Conservation (phyloP, 2,113 vertebrate genomes). For the Suricata suricatta region DNA sequence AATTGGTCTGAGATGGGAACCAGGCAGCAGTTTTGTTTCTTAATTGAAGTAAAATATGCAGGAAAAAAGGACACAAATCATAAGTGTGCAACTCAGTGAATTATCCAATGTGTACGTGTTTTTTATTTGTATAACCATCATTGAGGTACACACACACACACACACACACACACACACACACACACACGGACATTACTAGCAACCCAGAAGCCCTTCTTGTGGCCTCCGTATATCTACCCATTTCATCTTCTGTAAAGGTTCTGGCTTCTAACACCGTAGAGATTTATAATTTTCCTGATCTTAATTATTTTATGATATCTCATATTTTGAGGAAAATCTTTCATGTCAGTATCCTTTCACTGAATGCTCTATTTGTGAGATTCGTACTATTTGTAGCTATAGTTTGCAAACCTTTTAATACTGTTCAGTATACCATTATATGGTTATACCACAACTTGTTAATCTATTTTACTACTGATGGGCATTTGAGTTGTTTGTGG, state of each 20-base stretch:
- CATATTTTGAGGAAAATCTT: background rate
- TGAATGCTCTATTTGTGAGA: background rate
- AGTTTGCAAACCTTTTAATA: background rate
- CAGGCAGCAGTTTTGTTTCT: background rate
- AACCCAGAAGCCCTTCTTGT: background rate
- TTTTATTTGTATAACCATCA: background rate
- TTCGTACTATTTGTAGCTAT: background rate
- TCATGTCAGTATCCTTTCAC: background rate
- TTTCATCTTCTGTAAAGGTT: background rate
- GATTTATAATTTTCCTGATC: background rate
- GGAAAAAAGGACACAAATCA: background rate
- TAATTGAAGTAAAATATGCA: background rate
- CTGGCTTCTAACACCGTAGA: background rate
- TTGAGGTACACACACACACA: background rate
- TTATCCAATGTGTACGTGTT: background rate
- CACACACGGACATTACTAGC: background rate
- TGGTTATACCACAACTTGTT: background rate
- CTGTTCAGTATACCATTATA: background rate
- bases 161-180: background rate
- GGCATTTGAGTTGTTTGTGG: background rate
- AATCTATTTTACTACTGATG: background rate
- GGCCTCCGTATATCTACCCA: background rate
- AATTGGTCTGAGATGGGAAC: background rate
- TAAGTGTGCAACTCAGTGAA: background rate
- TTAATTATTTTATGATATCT: background rate